Conservation (phyloP, 2,888 invertebrate species). For the Muschampia plurimacula region DNA sequence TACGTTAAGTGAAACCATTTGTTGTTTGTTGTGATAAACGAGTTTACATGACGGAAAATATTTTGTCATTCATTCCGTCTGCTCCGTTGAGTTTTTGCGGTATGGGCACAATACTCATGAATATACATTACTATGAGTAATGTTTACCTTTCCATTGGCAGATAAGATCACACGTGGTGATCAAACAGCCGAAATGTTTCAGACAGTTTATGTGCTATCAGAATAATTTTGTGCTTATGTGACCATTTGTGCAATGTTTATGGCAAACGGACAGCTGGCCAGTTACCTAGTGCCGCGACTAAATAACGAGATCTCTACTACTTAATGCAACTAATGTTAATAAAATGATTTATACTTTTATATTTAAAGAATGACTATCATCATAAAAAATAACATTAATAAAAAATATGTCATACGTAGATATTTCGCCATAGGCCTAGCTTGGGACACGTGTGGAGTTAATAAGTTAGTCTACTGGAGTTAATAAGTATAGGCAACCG, state of each 20-base stretch:
- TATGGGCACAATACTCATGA: slow-evolving; percentile 13
- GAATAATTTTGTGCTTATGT: slow-evolving; percentile 1
- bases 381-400: too few species aligned
- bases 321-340: too few species aligned
- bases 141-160: slow-evolving; percentile 16
- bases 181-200: background rate
- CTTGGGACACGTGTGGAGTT: too few species aligned
- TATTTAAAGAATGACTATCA: too few species aligned
- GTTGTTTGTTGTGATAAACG: slow-evolving; percentile 53
- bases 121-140: slow-evolving; percentile 24
- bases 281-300: too few species aligned
- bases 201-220: slow-evolving; percentile 6
- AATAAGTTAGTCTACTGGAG: too few species aligned
- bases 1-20: slow-evolving; percentile 56
- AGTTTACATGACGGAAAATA: slow-evolving; percentile 46
- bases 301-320: too few species aligned
- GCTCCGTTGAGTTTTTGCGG: slow-evolving; percentile 21
- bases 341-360: too few species aligned
- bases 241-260: background rate
- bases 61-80: slow-evolving; percentile 45
- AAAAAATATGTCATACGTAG: too few species aligned
- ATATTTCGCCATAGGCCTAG: too few species aligned
- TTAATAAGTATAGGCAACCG: too few species aligned
- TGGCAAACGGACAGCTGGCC: too few species aligned
- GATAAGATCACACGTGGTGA: slow-evolving; percentile 27